A percentile compares a stretch with the other conserved stretches of the same genome.
phyloP scores from a whole-genome alignment of 1,140 invertebrate species.

The Diabrotica virgifera region DNA sequence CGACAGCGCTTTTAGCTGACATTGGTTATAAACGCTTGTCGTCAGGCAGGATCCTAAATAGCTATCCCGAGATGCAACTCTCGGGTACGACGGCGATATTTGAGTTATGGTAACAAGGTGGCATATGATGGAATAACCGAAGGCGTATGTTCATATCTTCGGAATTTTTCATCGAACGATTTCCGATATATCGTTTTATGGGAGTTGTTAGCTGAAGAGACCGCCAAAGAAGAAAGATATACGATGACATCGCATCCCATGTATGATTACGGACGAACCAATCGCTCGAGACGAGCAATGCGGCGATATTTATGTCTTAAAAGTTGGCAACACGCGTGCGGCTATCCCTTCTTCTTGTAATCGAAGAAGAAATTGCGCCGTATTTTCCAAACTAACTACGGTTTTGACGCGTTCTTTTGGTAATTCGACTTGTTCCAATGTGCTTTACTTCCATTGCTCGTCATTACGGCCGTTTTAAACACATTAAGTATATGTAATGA shows the following conservation, averaged over 20 bases:
- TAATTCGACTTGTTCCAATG: background rate
- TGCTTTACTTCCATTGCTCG: no score
- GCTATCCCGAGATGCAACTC: no score
- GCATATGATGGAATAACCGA: conserved; percentile 18
- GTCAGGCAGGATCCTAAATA: no score
- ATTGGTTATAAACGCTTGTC: no score
- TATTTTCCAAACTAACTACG: background rate
- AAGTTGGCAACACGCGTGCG: conserved; percentile 15
- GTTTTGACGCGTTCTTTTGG: background rate
- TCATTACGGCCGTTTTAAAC: no score
- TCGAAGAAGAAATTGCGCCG: background rate
- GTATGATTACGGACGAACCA: conserved; percentile 30
- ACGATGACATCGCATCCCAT: conserved; percentile 31
- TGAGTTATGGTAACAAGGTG: conserved; percentile 22
- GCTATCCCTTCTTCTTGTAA: conserved; percentile 8
- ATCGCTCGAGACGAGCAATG: conserved; percentile 15
- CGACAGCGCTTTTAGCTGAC: no score
- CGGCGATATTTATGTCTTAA: conserved; percentile 19
- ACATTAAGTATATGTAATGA: no score
- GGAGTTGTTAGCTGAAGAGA: conserved; percentile 32
- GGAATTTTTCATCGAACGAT: conserved; percentile 13
- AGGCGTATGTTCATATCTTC: conserved; percentile 13
- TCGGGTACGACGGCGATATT: conserved; percentile 11
- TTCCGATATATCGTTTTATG: conserved; percentile 25
- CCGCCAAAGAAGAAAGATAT: conserved; percentile 38